Percentiles rank a stretch among this genome's conserved stretches.
phyloP scores from a whole-genome alignment of 1,140 invertebrate genomes.

The Cydia amplana region DNA sequence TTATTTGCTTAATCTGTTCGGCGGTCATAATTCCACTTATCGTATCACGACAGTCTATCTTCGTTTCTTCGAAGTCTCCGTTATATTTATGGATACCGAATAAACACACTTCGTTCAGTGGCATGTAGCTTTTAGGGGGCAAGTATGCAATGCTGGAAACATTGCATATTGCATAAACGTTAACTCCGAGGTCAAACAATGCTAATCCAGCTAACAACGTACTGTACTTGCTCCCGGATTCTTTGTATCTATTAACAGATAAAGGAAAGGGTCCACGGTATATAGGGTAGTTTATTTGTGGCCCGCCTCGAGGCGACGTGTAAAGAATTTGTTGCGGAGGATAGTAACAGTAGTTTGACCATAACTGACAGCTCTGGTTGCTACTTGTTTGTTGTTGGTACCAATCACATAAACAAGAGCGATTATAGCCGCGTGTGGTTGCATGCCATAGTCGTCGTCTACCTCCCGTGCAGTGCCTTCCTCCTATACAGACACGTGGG shows the following conservation, averaged over 20 bases:
- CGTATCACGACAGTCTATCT: conserved; percentile 62
- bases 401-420: not conserved
- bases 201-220: conserved; percentile 67
- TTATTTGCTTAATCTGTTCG: conserved; percentile 46
- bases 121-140: conserved; percentile 50
- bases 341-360: conserved; percentile 59
- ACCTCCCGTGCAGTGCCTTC: too few species aligned
- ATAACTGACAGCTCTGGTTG: not conserved
- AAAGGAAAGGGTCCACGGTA: conserved; percentile 64
- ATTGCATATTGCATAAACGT: conserved; percentile 56
- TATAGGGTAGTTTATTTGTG: conserved; percentile 60
- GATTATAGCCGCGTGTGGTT: not conserved
- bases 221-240: conserved; percentile 72
- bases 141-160: not conserved
- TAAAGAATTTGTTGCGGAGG: conserved; percentile 70
- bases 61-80: conserved; percentile 71
- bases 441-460: not conserved
- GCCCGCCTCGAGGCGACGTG: conserved; percentile 49
- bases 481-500: too few species aligned
- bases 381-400: not conserved
- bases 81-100: conserved; percentile 69
- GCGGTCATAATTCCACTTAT: conserved; percentile 67
- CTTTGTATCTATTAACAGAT: conserved; percentile 69
- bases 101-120: conserved; percentile 65
- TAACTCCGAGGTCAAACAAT: conserved; percentile 66